Conservation (phyloP, 2,113 vertebrate genomes). For the Scomber japonicus region DNA sequence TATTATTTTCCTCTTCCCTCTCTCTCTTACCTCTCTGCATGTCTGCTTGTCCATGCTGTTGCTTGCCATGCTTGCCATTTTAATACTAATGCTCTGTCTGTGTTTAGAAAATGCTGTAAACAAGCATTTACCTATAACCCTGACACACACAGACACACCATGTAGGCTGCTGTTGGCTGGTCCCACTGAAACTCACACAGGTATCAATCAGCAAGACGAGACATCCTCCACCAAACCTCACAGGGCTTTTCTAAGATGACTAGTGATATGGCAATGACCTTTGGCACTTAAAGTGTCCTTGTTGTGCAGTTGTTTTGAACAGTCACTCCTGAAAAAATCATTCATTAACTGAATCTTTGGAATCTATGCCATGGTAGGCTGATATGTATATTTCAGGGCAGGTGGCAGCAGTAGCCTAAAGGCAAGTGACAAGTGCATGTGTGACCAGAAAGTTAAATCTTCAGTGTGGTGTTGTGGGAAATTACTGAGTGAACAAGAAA, state of each 20-base stretch:
- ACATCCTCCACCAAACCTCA: not conserved
- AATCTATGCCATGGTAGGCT: not conserved
- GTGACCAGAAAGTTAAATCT: constrained; percentile 1
- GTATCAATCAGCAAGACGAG: not conserved
- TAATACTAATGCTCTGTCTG: constrained; percentile 40
- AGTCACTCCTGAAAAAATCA: not conserved
- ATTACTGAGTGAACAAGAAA: not conserved
- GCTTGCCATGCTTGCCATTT: constrained; percentile 16
- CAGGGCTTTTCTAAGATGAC: not conserved
- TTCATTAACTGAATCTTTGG: not conserved
- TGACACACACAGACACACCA: not conserved
- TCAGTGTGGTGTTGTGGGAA: not conserved
- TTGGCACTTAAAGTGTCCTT: not conserved
- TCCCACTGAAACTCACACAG: not conserved
- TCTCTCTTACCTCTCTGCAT: constrained; percentile 3
- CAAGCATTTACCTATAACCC: not conserved
- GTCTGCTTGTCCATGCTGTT: not conserved
- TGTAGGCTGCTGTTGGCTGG: not conserved
- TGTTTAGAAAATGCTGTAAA: constrained; percentile 10
- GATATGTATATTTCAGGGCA: not conserved
- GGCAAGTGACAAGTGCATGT: not conserved
- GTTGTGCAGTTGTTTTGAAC: constrained; percentile 1
- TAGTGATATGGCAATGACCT: constrained; percentile 1
- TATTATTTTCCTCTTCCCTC: not conserved
- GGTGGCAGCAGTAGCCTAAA: not conserved